Base-by-base conservation (phyloP, 2,888 invertebrate species). In the Coelopa pilipes region DNA sequence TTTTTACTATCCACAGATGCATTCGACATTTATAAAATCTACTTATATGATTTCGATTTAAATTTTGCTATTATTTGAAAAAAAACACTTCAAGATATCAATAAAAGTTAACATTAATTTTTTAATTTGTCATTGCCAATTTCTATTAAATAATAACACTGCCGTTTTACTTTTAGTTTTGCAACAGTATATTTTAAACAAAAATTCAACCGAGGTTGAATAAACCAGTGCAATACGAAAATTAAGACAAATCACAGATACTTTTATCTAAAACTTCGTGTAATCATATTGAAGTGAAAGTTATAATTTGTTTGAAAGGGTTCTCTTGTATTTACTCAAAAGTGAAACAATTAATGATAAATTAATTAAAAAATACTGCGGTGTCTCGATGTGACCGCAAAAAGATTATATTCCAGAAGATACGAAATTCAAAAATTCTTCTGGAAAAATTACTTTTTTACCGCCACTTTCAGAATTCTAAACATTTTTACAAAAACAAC, bases 141-240 rank as follows among this genome's bases (percentile, higher is more conserved):
- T 21, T 49, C 24, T 49, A 59, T 53, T 65, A 17, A 10, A 53
- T 53, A 53, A 15, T 71, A 46, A 65, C 71, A 71, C 71, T 71
- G 71, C 71, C 71, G 71, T 65, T 65, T 71, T 71, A 45, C 19
- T 71, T 71, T 24, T 46, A 55, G 46, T 21, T 71, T 62, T 62
- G n/a, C 34, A 19, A 62, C n/a, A 24, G 24, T 60, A 62, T 9
- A 15, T 62, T 34, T 24, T 62, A 62, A 62, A 45, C 24, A 34
- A 62, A 62, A 21, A 13, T 45, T 13, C 53, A 53, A 10, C 21
- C 19, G 17, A 13, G 19, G 21, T 59, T 59, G 24, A 11, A 19
- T 7, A 34, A 34, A 4, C 34, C 34, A 34, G 34, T 34, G 34
- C 34, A 34, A 34, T 34, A 34, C 4, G 34, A 34, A 34, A 34